Conservation (phyloP, 2,113 vertebrate genomes). For the Girardinichthys multiradiatus region DNA sequence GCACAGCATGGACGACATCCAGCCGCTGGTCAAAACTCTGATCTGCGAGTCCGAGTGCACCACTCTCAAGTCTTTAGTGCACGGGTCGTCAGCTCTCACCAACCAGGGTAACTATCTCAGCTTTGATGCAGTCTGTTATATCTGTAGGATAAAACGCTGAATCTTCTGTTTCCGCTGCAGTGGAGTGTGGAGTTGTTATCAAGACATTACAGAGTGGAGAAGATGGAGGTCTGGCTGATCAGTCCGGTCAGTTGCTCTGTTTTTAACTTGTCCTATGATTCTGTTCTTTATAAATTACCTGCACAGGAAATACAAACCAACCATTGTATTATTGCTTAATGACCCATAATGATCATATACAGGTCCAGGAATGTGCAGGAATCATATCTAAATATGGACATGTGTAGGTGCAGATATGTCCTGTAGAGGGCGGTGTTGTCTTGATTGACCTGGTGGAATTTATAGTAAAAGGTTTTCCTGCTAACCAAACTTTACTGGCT, state of each 20-base stretch:
- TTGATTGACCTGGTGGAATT: neutral
- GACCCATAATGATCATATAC: no score
- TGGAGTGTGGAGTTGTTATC: constrained; percentile 90
- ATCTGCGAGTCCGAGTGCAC: constrained; percentile 94
- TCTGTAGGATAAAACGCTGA: neutral
- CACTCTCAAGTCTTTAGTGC: constrained; percentile 81
- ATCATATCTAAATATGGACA: neutral
- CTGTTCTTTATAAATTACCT: neutral
- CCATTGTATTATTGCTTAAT: neutral
- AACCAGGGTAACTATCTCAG: constrained; percentile 84
- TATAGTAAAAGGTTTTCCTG: no score
- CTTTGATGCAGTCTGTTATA: neutral
- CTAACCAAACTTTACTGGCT: neutral
- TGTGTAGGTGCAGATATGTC: neutral
- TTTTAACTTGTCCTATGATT: neutral
- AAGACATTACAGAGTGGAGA: constrained; percentile 82
- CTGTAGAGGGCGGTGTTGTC: constrained; percentile 15
- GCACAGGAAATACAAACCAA: neutral
- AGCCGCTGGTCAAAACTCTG: constrained; percentile 90
- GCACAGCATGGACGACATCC: constrained; percentile 89
- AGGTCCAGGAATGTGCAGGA: no score
- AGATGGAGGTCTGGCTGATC: constrained; percentile 74
- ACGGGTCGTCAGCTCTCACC: constrained; percentile 72
- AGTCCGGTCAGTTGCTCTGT: constrained; percentile 57
- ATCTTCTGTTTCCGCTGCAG: constrained; percentile 70